phyloP scores from a whole-genome alignment of 1,140 invertebrate genomes.

The Potamilus streckersoni region DNA sequence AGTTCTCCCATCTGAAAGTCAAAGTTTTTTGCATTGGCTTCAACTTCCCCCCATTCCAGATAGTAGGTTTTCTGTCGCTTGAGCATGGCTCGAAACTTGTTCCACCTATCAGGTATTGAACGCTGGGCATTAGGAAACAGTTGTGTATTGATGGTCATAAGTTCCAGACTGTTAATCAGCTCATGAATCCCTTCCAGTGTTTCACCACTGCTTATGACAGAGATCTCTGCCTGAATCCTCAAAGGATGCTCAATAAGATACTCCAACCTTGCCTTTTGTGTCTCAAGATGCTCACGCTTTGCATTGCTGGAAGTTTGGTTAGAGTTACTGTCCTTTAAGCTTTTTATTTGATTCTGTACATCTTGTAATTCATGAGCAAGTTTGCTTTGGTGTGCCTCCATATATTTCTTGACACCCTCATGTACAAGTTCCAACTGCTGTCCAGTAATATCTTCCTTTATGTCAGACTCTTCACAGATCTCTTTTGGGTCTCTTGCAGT shows the following conservation, averaged over 20 bases:
- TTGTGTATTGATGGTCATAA: conserved; percentile 55
- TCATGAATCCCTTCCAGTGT: conserved; percentile 50
- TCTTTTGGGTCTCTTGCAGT: conserved; percentile 13
- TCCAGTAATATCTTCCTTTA: background rate
- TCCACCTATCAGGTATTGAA: conserved; percentile 54
- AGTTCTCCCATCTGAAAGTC: conserved; percentile 50
- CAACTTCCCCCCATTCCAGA: conserved; percentile 49
- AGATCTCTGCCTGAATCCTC: conserved; percentile 45
- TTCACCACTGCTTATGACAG: conserved; percentile 49
- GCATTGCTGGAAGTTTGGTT: background rate
- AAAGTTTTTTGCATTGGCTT: conserved; percentile 38
- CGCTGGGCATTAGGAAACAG: conserved; percentile 60
- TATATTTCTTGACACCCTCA: conserved; percentile 40
- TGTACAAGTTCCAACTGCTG: conserved; percentile 16
- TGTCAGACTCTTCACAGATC: too few relatives aligned
- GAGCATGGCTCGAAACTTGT: conserved; percentile 42
- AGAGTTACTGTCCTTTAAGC: conserved; percentile 3
- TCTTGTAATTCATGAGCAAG: conserved; percentile 38
- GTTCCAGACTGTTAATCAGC: conserved; percentile 59
- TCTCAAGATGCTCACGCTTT: conserved; percentile 38
- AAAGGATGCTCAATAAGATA: conserved; percentile 45
- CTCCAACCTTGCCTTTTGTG: conserved; percentile 45
- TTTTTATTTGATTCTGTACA: conserved; percentile 41
- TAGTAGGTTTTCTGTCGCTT: conserved; percentile 53
- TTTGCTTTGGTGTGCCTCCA: conserved; percentile 35